These are phyloP conservation scores for Spinus olivaceus DNA, from an alignment of 2,797 vertebrate species.

Conservation along the genomic window DNA sequence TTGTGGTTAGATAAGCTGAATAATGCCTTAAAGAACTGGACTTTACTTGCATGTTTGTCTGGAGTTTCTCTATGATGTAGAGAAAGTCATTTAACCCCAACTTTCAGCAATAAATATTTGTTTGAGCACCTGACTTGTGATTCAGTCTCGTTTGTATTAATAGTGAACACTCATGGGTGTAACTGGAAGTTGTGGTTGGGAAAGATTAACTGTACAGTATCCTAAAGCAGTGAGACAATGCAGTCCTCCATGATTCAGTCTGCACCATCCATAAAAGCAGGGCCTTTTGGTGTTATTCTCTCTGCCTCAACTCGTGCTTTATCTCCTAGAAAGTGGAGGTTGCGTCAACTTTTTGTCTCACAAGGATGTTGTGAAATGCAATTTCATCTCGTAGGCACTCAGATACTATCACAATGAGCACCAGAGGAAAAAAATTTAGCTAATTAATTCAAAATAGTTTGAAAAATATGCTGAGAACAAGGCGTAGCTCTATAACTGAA, in stretches of 20 bases:
- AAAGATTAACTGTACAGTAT: not conserved
- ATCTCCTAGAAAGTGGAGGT: not conserved
- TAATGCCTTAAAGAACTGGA: not conserved
- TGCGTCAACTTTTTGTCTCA: not conserved
- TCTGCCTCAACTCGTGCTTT: not conserved
- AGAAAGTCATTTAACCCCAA: not conserved
- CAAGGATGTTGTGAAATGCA: not conserved
- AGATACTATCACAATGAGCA: not conserved
- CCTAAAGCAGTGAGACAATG: not conserved
- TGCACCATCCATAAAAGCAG: not conserved
- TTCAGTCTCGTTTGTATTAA: not conserved
- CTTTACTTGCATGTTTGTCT: not conserved
- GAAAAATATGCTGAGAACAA: not conserved
- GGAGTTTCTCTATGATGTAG: not conserved
- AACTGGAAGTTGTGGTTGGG: not conserved
- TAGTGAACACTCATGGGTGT: not conserved
- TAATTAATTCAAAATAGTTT: constrained; percentile 15
- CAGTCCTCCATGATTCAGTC: not conserved
- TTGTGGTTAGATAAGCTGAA: not conserved
- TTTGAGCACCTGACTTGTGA: not conserved
- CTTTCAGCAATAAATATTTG: not conserved
- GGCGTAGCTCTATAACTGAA: not conserved
- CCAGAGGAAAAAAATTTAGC: not conserved
- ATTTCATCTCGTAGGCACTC: not conserved
- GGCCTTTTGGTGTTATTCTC: not conserved